A percentile compares a stretch with the other conserved stretches of the same genome.
phyloP scores from a whole-genome alignment of 2,888 invertebrate species.

The Nemurella pictetii region DNA sequence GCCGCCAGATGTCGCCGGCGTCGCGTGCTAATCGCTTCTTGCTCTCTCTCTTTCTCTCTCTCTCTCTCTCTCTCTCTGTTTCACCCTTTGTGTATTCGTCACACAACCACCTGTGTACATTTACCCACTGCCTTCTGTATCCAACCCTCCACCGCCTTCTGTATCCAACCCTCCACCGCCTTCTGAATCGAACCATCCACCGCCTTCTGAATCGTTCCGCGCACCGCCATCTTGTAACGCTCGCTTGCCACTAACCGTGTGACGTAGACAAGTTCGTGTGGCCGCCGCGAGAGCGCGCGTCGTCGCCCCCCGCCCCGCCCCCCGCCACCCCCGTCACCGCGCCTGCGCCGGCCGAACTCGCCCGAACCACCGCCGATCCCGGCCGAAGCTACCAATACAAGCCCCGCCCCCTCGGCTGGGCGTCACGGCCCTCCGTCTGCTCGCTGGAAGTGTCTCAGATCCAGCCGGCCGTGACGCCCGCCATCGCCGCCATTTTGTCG shows the following conservation, averaged over 20 bases:
- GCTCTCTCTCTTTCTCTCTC: not conserved
- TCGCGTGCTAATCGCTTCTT: not conserved
- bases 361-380: conserved; percentile 64
- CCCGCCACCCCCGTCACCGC: conserved; percentile 33
- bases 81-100: not conserved
- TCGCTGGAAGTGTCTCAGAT: conserved; percentile 45
- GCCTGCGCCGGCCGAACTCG: conserved; percentile 53
- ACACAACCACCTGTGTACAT: not conserved
- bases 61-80: not conserved
- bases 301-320: conserved; percentile 21
- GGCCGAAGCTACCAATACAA: conserved; percentile 59
- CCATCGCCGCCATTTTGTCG: conserved; percentile 41
- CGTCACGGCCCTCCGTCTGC: conserved; percentile 45
- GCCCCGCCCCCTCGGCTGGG: not conserved
- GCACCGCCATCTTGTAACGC: not conserved
- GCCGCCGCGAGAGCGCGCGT: not conserved
- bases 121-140: not conserved
- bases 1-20: not conserved
- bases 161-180: not conserved
- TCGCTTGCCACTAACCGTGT: not conserved
- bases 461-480: conserved; percentile 43
- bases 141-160: not conserved
- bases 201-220: too few relatives aligned
- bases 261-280: not conserved
- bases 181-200: not conserved